Evolutionary conservation across 2,113 vertebrate genomes (phyloP), one percentile per base, ranked within the genome.

Genomic region (Plestiodon gilberti): DNA sequence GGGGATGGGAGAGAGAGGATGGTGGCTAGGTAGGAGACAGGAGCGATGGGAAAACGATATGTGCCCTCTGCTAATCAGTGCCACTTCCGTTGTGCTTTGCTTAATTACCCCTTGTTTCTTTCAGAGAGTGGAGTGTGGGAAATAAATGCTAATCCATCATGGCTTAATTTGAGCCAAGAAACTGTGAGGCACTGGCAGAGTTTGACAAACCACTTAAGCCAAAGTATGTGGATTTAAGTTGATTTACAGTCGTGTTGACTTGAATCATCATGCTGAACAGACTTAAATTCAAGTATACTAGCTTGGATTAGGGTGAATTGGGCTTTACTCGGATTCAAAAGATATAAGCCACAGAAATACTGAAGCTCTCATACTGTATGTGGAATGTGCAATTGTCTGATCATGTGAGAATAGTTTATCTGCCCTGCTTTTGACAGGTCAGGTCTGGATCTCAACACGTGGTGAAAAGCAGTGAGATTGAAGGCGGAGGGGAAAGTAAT

Each of bases 341-440:
- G n/a, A 91, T 75, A 59, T 85, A 55, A 52, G n/a, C n/a, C 78
- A 81, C 88, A 92, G 70, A 84, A 33, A 57, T 57, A 17, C 17
- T 57, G 55, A 57, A 15, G 13, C 13, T 57, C 55, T 57, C 55
- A 57, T 17, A 17, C 55, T 57, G 43, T 48, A 57, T 57, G 55
- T 9, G 55, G 55, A 57, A 57, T 57, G 17, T 57, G 55, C 17
- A 10, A 57, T 13, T 4, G 11, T 57, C 55, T 57, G 55, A 57
- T n/a, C n/a, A n/a, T 57, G 55, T 13, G 10, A 57, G 55, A 57
- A 57, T 14, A 57, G 55, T 17, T 48, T 57, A 57, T 57, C 13
- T 57, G 55, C 55, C 55, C 3, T 57, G 55, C 43, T 48, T 48
- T 4, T 48, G 43, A 80, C 89, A 86, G 86, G 91, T 80, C 73